Evolutionary conservation across 2,113 vertebrate genomes (phyloP).

Genomic region (Microcebus lehilahytsara): DNA sequence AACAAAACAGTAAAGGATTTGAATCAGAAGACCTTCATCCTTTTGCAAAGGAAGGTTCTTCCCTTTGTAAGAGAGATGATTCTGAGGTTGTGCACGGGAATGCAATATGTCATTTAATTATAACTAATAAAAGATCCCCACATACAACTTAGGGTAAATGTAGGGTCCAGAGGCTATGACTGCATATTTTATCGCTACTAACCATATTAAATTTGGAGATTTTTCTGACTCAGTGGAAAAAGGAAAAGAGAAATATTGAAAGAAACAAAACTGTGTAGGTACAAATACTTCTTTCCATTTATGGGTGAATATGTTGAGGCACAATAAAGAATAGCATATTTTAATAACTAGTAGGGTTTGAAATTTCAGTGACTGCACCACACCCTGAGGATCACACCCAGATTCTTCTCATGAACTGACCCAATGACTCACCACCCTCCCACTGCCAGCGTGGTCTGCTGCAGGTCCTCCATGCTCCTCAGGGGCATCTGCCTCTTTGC

Average conservation of each 20-base stretch:
- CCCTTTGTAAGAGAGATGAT: no score
- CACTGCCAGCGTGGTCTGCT: neutral
- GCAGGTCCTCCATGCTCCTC: neutral
- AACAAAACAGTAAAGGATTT: neutral
- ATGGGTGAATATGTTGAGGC: neutral
- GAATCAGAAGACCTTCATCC: neutral
- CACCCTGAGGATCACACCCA: neutral
- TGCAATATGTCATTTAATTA: neutral
- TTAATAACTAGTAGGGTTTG: neutral
- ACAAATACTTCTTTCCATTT: neutral
- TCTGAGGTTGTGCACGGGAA: accelerated
- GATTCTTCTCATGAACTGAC: neutral
- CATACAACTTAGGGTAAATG: neutral
- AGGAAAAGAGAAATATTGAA: neutral
- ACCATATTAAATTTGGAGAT: neutral
- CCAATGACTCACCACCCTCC: no score
- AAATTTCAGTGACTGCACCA: neutral
- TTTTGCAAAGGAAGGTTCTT: neutral
- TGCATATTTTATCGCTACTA: neutral
- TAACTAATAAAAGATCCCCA: neutral
- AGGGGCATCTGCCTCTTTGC: neutral
- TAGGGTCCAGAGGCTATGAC: neutral
- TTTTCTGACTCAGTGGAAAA: neutral
- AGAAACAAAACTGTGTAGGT: neutral
- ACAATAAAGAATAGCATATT: neutral